These are phyloP conservation scores for Maconellicoccus hirsutus DNA, from an alignment of 1,140 invertebrate genomes.

Conservation along the genomic window DNA sequence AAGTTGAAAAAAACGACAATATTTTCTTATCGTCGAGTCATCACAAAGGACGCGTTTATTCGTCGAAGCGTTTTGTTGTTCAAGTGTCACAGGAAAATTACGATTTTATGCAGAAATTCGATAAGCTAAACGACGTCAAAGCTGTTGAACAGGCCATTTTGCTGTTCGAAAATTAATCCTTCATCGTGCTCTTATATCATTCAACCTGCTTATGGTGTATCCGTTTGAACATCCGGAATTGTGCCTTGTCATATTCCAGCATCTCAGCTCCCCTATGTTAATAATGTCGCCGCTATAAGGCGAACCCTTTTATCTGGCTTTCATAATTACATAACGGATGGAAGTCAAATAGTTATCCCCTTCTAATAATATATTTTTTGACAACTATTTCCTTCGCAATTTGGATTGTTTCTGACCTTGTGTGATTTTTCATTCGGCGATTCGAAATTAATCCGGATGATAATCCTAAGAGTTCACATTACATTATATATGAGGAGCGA, in stretches of 20 bases:
- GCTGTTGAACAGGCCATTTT: conserved; percentile 20
- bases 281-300: background rate
- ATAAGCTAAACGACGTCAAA: conserved; percentile 12
- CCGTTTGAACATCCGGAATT: conserved; percentile 7
- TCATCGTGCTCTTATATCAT: conserved; percentile 16
- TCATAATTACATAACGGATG: conserved; percentile 18
- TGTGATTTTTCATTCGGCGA: background rate
- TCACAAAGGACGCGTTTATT: background rate
- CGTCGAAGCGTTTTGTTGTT: background rate
- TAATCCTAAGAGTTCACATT: no score
- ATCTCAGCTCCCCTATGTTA: background rate
- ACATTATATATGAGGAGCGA: no score
- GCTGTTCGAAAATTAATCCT: conserved; percentile 20
- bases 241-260: conserved; percentile 16
- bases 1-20: background rate
- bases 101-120: conserved; percentile 16
- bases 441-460: background rate
- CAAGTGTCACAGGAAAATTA: background rate
- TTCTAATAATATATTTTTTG: conserved; percentile 6
- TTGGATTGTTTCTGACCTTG: background rate
- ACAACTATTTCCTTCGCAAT: background rate
- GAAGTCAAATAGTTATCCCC: conserved; percentile 11
- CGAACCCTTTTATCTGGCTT: conserved; percentile 3
- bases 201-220: conserved; percentile 5
- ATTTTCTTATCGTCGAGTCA: background rate